These are phyloP conservation scores for Vanacampus margaritifer DNA, from an alignment of 2,113 vertebrate genomes.

Conservation along the genomic window DNA sequence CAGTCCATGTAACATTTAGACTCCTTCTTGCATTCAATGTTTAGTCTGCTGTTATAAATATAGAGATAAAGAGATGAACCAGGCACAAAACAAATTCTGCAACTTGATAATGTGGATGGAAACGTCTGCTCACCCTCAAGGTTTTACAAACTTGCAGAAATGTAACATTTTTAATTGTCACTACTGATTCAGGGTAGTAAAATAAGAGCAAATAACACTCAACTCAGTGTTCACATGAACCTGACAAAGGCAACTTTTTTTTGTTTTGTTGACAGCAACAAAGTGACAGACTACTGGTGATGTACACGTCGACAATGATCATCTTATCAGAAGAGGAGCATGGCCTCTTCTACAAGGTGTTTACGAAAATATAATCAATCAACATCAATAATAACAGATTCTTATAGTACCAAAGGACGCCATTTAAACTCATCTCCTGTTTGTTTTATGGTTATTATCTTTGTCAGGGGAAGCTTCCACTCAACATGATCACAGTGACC, in stretches of 20 bases:
- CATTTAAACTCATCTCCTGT: slow-evolving; percentile 2
- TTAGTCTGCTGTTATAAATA: neutral
- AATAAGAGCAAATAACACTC: neutral
- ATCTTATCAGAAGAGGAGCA: slow-evolving; percentile 84
- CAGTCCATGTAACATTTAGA: neutral
- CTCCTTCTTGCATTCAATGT: neutral
- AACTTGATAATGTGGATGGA: neutral
- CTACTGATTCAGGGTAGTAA: neutral
- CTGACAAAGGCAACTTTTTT: slow-evolving; percentile 13
- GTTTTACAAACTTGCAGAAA: neutral
- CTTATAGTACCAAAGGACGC: neutral
- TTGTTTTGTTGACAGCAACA: slow-evolving; percentile 75
- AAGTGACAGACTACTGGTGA: slow-evolving; percentile 82
- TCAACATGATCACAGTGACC: slow-evolving; percentile 85
- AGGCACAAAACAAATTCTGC: neutral
- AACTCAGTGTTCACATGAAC: neutral
- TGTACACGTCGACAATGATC: slow-evolving; percentile 86
- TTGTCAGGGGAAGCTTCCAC: slow-evolving; percentile 88
- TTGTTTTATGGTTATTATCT: slow-evolving; percentile 23
- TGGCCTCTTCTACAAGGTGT: slow-evolving; percentile 87
- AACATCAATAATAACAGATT: neutral
- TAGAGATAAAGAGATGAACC: neutral
- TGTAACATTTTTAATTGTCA: no score
- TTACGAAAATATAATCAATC: neutral
- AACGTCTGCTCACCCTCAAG: neutral